Evolutionary conservation across 2,113 vertebrate genomes (phyloP).

Genomic region (Synodontis membranacea): DNA sequence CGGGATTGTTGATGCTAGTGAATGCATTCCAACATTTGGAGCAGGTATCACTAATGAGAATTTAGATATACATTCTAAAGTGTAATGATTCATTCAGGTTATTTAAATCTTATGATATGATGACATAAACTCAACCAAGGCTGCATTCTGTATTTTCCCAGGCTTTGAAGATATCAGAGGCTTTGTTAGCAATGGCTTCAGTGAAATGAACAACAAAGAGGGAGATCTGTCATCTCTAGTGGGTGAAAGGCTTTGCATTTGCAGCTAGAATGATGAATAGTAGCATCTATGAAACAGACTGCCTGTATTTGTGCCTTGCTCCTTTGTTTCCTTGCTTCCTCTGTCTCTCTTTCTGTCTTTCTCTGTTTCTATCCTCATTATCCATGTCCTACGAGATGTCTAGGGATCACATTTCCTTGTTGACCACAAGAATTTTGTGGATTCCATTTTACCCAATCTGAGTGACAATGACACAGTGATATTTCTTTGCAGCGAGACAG

Average conservation of each 20-base stretch:
- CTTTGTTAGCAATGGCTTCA: constrained; percentile 74
- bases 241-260: constrained; percentile 39
- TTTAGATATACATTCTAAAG: constrained; percentile 1
- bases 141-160: constrained; percentile 49
- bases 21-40: constrained; percentile 77
- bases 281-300: constrained; percentile 10
- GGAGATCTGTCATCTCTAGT: constrained; percentile 73
- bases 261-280: constrained; percentile 13
- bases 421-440: constrained; percentile 74
- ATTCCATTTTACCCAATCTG: constrained; percentile 66
- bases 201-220: constrained; percentile 73
- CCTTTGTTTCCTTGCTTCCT: neutral
- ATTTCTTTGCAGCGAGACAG: constrained; percentile 73
- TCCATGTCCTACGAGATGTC: neutral
- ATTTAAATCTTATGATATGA: constrained; percentile 13
- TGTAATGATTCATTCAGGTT: neutral
- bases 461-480: constrained; percentile 70
- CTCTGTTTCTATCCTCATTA: neutral
- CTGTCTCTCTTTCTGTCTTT: constrained; percentile 8
- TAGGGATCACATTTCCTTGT: constrained; percentile 73
- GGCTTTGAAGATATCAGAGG: constrained; percentile 72
- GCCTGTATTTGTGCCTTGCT: constrained; percentile 11
- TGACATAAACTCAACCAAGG: constrained; percentile 8
- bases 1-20: constrained; percentile 77
- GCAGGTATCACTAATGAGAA: constrained; percentile 65